Evolutionary conservation across 2,797 vertebrate species (phyloP).

Genomic region (Saxicola maurus): DNA sequence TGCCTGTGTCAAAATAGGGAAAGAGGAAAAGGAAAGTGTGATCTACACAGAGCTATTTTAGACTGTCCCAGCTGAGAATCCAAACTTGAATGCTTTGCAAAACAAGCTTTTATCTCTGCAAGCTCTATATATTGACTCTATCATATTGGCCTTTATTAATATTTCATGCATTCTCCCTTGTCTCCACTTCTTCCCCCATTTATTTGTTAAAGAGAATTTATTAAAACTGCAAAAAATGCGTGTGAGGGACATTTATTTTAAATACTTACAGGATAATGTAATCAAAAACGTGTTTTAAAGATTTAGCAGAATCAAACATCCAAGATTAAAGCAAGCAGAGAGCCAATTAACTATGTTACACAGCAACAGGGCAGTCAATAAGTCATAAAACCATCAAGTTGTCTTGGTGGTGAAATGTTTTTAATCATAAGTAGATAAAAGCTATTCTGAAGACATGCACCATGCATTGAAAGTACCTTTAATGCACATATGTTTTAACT

Average conservation of each 20-base stretch:
- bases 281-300: constrained; percentile 5
- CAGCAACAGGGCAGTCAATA: constrained; percentile 18
- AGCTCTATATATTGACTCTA: neutral
- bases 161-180: constrained; percentile 1
- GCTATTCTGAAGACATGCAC: neutral
- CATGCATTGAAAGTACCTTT: neutral
- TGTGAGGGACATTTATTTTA: constrained; percentile 1
- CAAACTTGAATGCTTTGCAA: neutral
- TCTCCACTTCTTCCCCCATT: neutral
- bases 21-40: neutral
- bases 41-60: neutral
- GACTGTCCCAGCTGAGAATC: neutral
- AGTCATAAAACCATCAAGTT: constrained; percentile 20
- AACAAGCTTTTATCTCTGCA: neutral
- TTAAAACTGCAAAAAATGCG: neutral
- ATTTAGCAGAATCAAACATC: constrained; percentile 17
- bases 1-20: neutral
- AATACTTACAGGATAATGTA: neutral
- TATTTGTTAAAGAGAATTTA: neutral
- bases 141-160: neutral
- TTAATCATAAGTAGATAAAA: constrained; percentile 45
- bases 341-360: constrained; percentile 11
- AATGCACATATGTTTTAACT: neutral
- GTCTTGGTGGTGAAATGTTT: constrained; percentile 15
- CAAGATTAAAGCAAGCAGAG: constrained; percentile 35